Percentiles rank a stretch among this genome's conserved stretches.
These are phyloP conservation scores for Pseudomyrmex dendroicus DNA, from an alignment of 1,140 invertebrate species.

Conservation along the genomic window DNA sequence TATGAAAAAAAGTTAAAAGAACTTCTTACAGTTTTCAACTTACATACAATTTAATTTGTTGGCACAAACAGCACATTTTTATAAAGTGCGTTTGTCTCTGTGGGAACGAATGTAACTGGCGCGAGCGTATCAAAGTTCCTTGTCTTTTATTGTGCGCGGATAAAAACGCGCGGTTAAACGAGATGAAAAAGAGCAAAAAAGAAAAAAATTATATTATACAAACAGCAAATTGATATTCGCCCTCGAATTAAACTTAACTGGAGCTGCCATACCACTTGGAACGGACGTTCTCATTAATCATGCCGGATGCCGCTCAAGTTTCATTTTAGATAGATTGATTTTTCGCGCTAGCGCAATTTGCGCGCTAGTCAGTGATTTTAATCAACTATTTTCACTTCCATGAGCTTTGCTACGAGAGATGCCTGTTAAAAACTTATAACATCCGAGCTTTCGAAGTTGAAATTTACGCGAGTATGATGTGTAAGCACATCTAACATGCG, in stretches of 20 bases:
- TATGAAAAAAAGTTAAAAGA: background rate
- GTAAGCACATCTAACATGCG: background rate
- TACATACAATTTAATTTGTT: background rate
- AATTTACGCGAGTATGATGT: background rate
- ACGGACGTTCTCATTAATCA: slow-evolving; percentile 53
- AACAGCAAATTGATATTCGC: slow-evolving; percentile 45
- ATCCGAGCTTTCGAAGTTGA: slow-evolving; percentile 5
- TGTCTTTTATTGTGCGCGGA: slow-evolving; percentile 1
- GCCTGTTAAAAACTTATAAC: slow-evolving; percentile 7
- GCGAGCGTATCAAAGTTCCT: background rate
- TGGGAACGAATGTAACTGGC: background rate
- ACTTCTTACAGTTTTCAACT: background rate
- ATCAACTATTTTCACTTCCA: slow-evolving; percentile 11
- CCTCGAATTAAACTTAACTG: slow-evolving; percentile 38
- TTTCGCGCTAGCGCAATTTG: slow-evolving; percentile 23
- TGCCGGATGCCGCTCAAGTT: slow-evolving; percentile 38
- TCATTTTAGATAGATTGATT: slow-evolving; percentile 26
- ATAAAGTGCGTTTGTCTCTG: background rate
- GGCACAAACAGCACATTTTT: background rate
- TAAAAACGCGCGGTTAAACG: slow-evolving; percentile 24
- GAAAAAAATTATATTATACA: slow-evolving; percentile 14
- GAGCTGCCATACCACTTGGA: slow-evolving; percentile 23
- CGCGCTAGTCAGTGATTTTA: slow-evolving; percentile 8
- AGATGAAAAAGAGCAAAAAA: slow-evolving; percentile 14
- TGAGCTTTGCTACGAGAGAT: background rate